A percentile compares a stretch with the other conserved stretches of the same genome.
Conservation (phyloP, 23 tunicate species). For the Aplidium turbinatum region DNA sequence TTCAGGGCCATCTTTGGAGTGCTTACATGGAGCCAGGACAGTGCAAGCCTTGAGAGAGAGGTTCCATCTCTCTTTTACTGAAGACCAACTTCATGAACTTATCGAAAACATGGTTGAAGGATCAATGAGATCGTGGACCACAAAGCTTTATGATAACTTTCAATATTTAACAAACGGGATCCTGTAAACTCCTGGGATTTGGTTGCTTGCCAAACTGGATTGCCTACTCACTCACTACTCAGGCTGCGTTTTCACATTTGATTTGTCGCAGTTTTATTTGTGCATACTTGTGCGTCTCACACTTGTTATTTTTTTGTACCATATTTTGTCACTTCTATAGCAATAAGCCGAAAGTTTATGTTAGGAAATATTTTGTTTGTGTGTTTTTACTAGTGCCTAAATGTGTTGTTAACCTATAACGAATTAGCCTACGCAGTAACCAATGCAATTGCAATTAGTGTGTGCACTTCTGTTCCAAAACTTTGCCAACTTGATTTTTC, state of each 20-base stretch:
- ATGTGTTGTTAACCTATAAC: too few relatives aligned
- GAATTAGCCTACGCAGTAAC: too few relatives aligned
- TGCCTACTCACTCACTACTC: background rate
- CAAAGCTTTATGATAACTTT: constrained; percentile 94
- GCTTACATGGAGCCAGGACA: constrained; percentile 86
- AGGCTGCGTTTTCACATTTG: background rate
- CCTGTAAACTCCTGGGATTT: constrained; percentile 12
- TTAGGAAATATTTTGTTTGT: too few relatives aligned
- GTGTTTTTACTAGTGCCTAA: too few relatives aligned
- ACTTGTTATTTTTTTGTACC: too few relatives aligned
- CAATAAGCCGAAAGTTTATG: too few relatives aligned
- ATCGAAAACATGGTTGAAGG: constrained; percentile 99
- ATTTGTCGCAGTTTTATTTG: background rate
- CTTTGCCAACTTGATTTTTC: too few relatives aligned
- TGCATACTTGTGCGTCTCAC: background rate
- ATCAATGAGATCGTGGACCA: constrained; percentile 96
- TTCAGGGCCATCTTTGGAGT: constrained; percentile 82
- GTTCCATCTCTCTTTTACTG: constrained; percentile 90
- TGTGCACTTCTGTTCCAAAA: too few relatives aligned
- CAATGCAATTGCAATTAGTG: too few relatives aligned
- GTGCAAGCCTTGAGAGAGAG: constrained; percentile 85
- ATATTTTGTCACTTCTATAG: too few relatives aligned
- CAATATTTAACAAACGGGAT: constrained; percentile 99
- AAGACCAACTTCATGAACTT: constrained; percentile 88
- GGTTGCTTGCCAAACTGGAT: background rate